Conservation (phyloP, 2,888 invertebrate species). For the Drosophila planitibia region DNA sequence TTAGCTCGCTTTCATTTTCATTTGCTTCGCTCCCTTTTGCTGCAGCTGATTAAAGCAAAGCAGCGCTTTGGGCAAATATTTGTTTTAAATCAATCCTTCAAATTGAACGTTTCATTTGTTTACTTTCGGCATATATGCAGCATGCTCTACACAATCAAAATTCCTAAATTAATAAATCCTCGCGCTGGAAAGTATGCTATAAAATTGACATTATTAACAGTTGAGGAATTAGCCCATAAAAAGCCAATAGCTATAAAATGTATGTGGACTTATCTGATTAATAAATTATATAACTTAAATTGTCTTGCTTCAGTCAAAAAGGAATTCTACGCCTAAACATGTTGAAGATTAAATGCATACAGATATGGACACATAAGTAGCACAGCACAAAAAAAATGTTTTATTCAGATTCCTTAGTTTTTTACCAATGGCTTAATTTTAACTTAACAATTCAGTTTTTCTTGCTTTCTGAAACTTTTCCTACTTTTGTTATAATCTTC, state of each 20-base stretch:
- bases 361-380: neutral
- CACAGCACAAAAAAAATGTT: neutral
- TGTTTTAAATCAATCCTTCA: slow-evolving; percentile 52
- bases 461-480: neutral
- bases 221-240: neutral
- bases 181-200: slow-evolving; percentile 48
- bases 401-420: neutral
- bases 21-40: slow-evolving; percentile 44
- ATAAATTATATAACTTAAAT: neutral
- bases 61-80: slow-evolving; percentile 47
- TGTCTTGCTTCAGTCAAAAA: neutral
- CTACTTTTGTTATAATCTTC: neutral
- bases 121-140: slow-evolving; percentile 5
- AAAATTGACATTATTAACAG: neutral
- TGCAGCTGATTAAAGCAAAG: slow-evolving; percentile 40
- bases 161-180: neutral
- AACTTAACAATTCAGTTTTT: neutral
- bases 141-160: neutral
- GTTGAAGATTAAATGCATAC: neutral
- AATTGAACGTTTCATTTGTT: slow-evolving; percentile 38
- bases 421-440: neutral
- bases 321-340: neutral
- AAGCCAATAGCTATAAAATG: neutral
- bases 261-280: neutral
- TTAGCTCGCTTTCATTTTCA: slow-evolving; percentile 59